Evolutionary conservation across 37 sponge, comb jelly and placozoan genomes (phyloP).

Genomic region (Spongilla lacustris): DNA sequence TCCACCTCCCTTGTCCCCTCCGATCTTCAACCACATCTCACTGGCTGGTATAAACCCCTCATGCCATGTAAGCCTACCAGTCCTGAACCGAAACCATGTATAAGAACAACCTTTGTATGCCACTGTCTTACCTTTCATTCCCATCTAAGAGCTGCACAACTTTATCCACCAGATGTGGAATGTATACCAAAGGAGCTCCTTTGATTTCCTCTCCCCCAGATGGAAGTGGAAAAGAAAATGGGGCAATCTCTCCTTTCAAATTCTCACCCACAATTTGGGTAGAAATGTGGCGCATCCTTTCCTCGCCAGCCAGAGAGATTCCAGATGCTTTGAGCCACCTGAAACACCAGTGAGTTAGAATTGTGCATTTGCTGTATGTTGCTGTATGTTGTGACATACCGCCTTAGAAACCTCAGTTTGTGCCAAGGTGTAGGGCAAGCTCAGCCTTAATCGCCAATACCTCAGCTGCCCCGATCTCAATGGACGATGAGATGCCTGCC

Average conservation of each 20-base stretch:
- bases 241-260: not conserved
- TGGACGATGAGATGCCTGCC: not conserved
- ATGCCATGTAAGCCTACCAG: not conserved
- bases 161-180: constrained; percentile 1
- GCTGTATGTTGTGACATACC: not conserved
- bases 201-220: not conserved
- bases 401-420: not conserved
- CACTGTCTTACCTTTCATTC: not conserved
- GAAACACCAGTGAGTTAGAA: not conserved
- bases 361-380: not conserved
- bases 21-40: not conserved
- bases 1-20: too few species aligned
- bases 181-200: not conserved
- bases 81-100: not conserved
- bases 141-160: not conserved
- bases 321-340: not conserved
- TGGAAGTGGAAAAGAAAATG: not conserved
- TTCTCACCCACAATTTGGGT: not conserved
- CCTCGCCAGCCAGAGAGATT: not conserved
- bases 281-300: not conserved
- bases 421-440: not conserved
- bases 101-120: not conserved
- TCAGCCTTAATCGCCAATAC: not conserved
- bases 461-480: not conserved
- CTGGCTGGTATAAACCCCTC: not conserved